Base-by-base conservation (phyloP, 2,113 vertebrate species). In the Istiophorus platypterus region DNA sequence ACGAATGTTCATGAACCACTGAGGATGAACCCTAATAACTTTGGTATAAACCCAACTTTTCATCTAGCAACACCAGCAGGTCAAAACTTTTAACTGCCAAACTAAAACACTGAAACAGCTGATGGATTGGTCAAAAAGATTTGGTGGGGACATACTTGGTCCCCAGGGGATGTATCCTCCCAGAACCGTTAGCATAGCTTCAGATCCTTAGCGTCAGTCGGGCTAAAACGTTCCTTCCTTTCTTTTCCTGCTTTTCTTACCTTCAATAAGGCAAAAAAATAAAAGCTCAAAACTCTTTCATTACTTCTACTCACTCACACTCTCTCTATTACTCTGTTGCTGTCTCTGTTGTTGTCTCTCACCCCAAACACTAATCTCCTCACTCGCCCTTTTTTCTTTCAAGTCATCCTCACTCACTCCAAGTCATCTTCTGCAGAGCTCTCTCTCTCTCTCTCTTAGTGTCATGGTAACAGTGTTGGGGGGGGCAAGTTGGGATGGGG, bases 381-480 rank as follows among this genome's bases (percentile, higher is more conserved):
- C 42, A 49, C 18, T 26, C 0, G 10, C 49, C 62, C 57, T 27
- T 29, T 58, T 42, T 52, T n/a, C 65, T 22, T 27, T 70, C 13
- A 29, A 2, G 56, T 81, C 18, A 72, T 78, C 61, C 27, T 81
- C 57, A 57, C 61, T 75, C 66, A 2, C 62, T 68, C 22, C 51
- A 76, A 78, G 68, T 72, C 69, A 42, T 58, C 45, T 63, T 45
- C 58, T 72, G 37, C 51, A 51, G 8, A 47, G 31, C 66, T 83
- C 37, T 45, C 54, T 61, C 11, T 0, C 56, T 26, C 51, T 65
- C 42, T 39, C 26, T 72, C 57, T 54, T 8, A 70, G 74, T 57
- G 82, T 87, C 86, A 88, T 87, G 87, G 85, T 85, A 88, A 91
- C 89, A n/a, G 68, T 17, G 62, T 45, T 63, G 64, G 47, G 52